Base-by-base conservation (phyloP, 2,888 invertebrate genomes). In the Sphaeridia pumilis region DNA sequence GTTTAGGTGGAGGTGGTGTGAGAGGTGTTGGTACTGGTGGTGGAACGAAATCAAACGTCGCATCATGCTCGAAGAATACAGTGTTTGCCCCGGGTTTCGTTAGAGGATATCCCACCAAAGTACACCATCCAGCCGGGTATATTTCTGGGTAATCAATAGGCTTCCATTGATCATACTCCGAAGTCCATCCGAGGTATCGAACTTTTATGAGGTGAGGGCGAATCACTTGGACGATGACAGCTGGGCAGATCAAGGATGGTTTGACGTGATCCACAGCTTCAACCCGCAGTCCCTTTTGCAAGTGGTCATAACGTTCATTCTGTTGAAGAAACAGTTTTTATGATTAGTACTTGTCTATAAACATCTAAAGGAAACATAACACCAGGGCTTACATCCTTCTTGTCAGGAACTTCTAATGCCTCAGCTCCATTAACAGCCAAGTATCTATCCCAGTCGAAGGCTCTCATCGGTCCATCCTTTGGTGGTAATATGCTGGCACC, bases 71-170 rank as follows among this genome's bases (percentile, higher is more conserved):
- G n/a, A n/a, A n/a, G n/a, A n/a, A n/a, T 5, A 38, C 38, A 7
- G 12, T 20, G 20, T 7, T 20, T 38, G 38, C 7, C 10, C 41
- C 49, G 1, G 46, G 46, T 20, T 31, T 24, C 1, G 42, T 36
- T 21, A 52, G 20, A 4, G 21, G 24, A 43, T 31, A 25, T 14
- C 17, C 25, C 3, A 42, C 25, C n/a, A 52, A 25, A 12, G 24
- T n/a, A 22, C 52, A 52, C 43, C 41, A 52, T 1, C 52, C 52
- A 2, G 43, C 22, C 17, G 52, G 52, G 21, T 24, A 52, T 4
- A 52, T 25, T 10, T 47, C 47, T 10, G 31, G 14, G 2, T 41
- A 47, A 17, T 17, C 28, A 1, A 34, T 20, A 10, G 52, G 42
- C 21, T 47, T 47, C 47, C 47, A 52, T n/a, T 43, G 43, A 22